Evolutionary conservation across 2,113 vertebrate genomes (phyloP).

Genomic region (Odocoileus hemionus): DNA sequence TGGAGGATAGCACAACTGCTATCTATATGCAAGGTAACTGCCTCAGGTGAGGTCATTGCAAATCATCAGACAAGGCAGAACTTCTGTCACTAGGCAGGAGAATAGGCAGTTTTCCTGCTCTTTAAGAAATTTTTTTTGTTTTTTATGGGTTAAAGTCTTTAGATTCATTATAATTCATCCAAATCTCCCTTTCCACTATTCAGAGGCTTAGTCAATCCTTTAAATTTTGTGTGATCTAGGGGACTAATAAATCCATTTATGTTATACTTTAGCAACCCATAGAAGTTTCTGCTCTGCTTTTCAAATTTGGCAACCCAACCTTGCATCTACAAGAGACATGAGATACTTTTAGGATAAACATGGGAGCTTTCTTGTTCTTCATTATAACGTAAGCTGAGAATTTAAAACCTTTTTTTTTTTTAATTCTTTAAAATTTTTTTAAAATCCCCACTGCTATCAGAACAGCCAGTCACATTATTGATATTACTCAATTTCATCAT

Average conservation of each 20-base stretch:
- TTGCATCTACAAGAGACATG: neutral
- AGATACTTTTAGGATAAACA: neutral
- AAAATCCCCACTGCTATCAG: neutral
- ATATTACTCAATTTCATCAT: neutral
- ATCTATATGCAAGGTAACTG: neutral
- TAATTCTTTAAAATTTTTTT: neutral
- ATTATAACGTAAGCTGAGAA: neutral
- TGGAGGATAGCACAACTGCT: neutral
- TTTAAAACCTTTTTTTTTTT: neutral
- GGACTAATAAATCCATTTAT: neutral
- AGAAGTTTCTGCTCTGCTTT: neutral
- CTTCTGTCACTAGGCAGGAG: neutral
- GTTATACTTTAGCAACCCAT: neutral
- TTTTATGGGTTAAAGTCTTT: neutral
- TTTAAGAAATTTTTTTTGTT: neutral
- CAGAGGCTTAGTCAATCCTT: neutral
- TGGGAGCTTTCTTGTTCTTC: neutral
- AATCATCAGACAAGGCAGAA: neutral
- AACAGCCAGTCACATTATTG: neutral
- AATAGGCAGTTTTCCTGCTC: neutral
- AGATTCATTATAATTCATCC: neutral
- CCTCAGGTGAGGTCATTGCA: neutral
- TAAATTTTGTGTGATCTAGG: neutral
- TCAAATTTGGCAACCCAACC: neutral
- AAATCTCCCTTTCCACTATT: neutral